Evolutionary conservation across 2,797 vertebrate genomes (phyloP), one percentile per base, ranked within the genome.

Genomic region (Rhincodon typus): DNA sequence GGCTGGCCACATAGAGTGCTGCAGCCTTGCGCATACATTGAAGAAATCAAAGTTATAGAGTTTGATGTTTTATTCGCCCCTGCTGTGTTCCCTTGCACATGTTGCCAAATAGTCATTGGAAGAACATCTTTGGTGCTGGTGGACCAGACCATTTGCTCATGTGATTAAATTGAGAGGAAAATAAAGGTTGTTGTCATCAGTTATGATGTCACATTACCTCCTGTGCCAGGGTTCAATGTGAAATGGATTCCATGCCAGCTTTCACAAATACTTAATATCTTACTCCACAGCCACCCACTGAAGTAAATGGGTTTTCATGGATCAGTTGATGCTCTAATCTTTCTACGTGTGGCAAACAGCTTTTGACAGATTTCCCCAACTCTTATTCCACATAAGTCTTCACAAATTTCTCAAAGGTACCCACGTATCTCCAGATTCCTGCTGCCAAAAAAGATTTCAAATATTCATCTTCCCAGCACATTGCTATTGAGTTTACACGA

Each of bases 401-500:
- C 93, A 94, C 62, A 69, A 70, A 94, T 94, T 6, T 94, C 46
- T 95, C 70, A 19, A 46, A 77, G 70, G 42, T 95, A 2, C 13
- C 30, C 67, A 46, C 25, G 42, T 4, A 74, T 57, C 70, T 95
- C 70, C 94, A 50, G 46, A 95, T 72, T 95, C 46, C 94, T 74
- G 46, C 69, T 53, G 94, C 46, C 94, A 77, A 95, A 72, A 72
- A 77, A 77, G 15, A 74, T 53, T 46, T 94, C 42, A 94, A 94
- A 30, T 72, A 94, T n/a, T 72, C 70, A 74, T 50, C 62, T 77
- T 57, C 42, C 70, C 70, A 77, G 70, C 17, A 27, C 70, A 95
- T 6, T 34, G 50, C 70, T 95, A 95, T 53, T 77, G 94, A 95
- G 70, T 34, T 95, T 19, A 95, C 70, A 95, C 17, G 70, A 34